Evolutionary conservation across 2,797 vertebrate genomes (phyloP).

Genomic region (Myiothlypis chrysogaster): DNA sequence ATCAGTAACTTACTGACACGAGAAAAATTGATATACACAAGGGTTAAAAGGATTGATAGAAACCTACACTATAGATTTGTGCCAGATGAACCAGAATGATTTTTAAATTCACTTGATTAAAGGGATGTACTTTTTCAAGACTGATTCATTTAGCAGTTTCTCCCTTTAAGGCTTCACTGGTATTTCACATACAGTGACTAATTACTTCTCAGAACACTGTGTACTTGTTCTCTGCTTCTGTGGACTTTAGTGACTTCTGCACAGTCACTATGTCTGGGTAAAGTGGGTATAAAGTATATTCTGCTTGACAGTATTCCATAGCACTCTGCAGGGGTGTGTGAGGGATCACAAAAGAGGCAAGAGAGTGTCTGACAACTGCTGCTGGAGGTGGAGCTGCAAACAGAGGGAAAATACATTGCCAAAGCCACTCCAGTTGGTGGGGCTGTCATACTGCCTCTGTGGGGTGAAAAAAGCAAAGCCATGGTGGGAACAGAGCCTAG

Average conservation of each 20-base stretch:
- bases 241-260: conserved; percentile 31
- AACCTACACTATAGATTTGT: conserved; percentile 26
- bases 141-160: conserved; percentile 57
- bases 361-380: neutral
- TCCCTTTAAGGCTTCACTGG: conserved; percentile 44
- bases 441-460: neutral
- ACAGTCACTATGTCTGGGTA: neutral
- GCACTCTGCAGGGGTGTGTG: neutral
- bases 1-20: conserved; percentile 3
- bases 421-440: neutral
- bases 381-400: neutral
- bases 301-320: conserved; percentile 19
- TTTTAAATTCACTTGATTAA: conserved; percentile 67
- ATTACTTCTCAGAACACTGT: conserved; percentile 60
- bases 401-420: neutral
- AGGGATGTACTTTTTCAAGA: conserved; percentile 48
- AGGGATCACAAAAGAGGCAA: neutral
- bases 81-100: conserved; percentile 47
- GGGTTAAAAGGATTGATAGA: conserved; percentile 48
- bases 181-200: conserved; percentile 57
- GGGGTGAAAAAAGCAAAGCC: neutral
- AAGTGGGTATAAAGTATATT: conserved; percentile 8
- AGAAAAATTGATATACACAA: conserved; percentile 30
- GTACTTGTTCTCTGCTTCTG: conserved; percentile 48
- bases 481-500: neutral